Conservation (phyloP, 2,888 invertebrate species). For the Parnassius orleans region DNA sequence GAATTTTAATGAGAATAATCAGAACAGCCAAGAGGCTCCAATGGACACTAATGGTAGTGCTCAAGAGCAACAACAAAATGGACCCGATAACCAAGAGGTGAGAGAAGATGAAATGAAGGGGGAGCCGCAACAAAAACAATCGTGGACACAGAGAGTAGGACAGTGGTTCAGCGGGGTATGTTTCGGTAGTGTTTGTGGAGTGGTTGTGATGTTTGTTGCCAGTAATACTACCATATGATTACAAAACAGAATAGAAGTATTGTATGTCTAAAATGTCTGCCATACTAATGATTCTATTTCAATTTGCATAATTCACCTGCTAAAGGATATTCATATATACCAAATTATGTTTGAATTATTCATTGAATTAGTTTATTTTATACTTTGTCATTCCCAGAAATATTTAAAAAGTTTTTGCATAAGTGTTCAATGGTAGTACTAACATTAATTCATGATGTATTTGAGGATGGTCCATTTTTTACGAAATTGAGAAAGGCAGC, state of each 20-base stretch:
- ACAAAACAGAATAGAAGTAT: not conserved
- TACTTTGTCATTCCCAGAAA: too few species aligned
- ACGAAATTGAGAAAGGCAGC: conserved; percentile 46
- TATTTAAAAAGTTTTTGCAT: too few species aligned
- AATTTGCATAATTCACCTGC: too few species aligned
- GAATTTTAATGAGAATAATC: conserved; percentile 64
- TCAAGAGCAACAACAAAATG: conserved; percentile 66
- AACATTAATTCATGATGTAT: too few species aligned
- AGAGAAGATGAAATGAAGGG: conserved; percentile 69
- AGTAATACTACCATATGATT: not conserved
- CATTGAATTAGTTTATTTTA: too few species aligned
- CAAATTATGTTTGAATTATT: too few species aligned
- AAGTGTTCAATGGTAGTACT: too few species aligned
- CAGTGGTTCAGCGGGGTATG: conserved; percentile 87
- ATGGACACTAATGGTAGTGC: conserved; percentile 76
- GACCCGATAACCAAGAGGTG: conserved; percentile 75
- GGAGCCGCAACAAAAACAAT: conserved; percentile 77
- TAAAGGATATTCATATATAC: too few species aligned
- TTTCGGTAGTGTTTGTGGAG: conserved; percentile 75
- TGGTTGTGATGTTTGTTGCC: conserved; percentile 68
- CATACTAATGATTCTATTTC: too few species aligned
- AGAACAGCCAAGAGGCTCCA: conserved; percentile 63
- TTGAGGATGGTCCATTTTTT: not conserved
- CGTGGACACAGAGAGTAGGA: conserved; percentile 87
- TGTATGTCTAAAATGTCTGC: too few species aligned